Percentiles rank a stretch among this genome's conserved stretches.
These are phyloP conservation scores for Elaphurus davidianus DNA, from an alignment of 2,113 vertebrate genomes.

Conservation along the genomic window DNA sequence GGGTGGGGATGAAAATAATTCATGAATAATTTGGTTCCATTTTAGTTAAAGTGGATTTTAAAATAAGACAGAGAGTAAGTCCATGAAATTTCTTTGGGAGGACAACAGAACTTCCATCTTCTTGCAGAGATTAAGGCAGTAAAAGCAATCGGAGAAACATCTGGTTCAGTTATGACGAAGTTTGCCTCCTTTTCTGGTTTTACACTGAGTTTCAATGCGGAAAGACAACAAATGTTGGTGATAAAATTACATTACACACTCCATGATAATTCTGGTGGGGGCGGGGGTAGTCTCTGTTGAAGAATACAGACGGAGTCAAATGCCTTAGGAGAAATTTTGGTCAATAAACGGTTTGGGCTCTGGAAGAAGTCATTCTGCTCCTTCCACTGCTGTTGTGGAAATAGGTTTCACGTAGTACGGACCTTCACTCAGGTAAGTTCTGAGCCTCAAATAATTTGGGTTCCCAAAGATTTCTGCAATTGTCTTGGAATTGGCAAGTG, in stretches of 20 bases:
- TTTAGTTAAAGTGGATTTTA: slow-evolving; percentile 30
- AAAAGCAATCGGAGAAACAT: slow-evolving; percentile 2
- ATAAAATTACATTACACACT: background rate
- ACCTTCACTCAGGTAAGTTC: slow-evolving; percentile 91
- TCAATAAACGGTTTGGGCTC: background rate
- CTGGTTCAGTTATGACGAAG: background rate
- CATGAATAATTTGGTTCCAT: slow-evolving; percentile 41
- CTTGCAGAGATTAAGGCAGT: slow-evolving; percentile 26
- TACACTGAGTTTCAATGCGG: background rate
- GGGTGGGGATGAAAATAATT: background rate
- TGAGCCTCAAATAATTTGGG: slow-evolving; percentile 91
- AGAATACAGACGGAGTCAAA: background rate
- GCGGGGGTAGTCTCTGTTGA: background rate
- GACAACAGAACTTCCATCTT: background rate
- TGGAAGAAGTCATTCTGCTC: slow-evolving; percentile 85
- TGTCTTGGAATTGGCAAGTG: slow-evolving; percentile 89
- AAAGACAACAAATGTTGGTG: background rate
- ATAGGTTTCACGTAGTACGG: slow-evolving; percentile 92
- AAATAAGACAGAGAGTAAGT: background rate
- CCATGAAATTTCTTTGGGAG: background rate
- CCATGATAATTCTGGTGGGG: background rate
- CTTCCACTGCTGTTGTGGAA: slow-evolving; percentile 90
- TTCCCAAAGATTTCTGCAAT: slow-evolving; percentile 89
- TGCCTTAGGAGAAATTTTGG: slow-evolving; percentile 19
- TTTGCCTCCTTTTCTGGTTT: background rate